phyloP scores from a whole-genome alignment of 2,113 vertebrate species.

The Balaenoptera acutorostrata region DNA sequence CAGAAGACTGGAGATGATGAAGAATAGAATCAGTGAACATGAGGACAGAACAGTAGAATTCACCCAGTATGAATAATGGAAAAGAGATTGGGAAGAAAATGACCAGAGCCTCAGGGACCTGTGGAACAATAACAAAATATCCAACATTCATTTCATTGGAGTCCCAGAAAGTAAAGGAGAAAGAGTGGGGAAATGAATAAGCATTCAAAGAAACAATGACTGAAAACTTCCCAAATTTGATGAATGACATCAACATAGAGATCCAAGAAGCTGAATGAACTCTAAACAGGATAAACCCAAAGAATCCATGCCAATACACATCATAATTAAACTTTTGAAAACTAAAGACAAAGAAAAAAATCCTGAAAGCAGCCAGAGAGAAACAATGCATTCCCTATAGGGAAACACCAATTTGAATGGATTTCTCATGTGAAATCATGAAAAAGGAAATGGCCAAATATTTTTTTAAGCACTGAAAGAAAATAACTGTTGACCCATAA shows the following conservation, averaged over 20 bases:
- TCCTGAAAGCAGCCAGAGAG: not conserved
- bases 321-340: not conserved
- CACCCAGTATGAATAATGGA: not conserved
- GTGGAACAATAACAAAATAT: not conserved
- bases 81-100: not conserved
- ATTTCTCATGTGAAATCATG: not conserved
- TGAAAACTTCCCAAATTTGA: not conserved
- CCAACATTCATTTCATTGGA: not conserved
- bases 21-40: not conserved
- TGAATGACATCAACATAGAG: not conserved
- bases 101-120: not conserved
- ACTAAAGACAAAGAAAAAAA: not conserved
- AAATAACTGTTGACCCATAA: not conserved
- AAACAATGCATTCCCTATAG: not conserved
- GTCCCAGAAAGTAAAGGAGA: not conserved
- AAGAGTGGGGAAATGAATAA: not conserved
- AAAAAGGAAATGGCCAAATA: not conserved
- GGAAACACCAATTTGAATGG: not conserved
- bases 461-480: constrained; percentile 13
- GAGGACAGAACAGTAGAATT: not conserved
- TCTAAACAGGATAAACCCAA: not conserved
- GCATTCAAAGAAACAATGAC: constrained; percentile 21
- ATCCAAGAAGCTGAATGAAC: not conserved
- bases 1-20: not conserved
- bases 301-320: not conserved